These are phyloP conservation scores for Elymnias hypermnestra DNA, from an alignment of 1,140 invertebrate genomes.

Conservation along the genomic window DNA sequence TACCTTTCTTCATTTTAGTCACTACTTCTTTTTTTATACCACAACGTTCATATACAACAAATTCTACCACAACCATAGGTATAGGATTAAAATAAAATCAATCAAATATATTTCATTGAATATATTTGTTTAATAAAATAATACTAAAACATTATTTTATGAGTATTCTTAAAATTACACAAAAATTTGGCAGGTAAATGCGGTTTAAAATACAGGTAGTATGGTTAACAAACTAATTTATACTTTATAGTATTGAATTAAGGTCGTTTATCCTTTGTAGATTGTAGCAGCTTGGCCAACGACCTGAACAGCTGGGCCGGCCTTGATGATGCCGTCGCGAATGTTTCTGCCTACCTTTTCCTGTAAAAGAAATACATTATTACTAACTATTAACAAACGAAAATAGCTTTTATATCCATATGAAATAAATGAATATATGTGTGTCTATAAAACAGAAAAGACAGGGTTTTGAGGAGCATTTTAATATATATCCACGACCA, in stretches of 20 bases:
- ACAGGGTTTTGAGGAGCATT: no score
- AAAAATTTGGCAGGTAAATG: not conserved
- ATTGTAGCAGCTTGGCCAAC: conserved; percentile 26
- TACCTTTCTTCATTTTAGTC: no score
- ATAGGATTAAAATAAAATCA: no score
- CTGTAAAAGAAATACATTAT: conserved; percentile 32
- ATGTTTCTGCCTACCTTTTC: conserved; percentile 45
- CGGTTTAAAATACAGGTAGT: not conserved
- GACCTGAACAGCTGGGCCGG: conserved; percentile 37
- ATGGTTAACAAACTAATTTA: no score
- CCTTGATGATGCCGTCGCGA: conserved; percentile 48
- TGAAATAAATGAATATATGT: no score
- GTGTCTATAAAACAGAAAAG: no score
- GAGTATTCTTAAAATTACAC: conserved; percentile 1
- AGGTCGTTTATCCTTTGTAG: conserved; percentile 4
- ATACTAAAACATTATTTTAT: not conserved
- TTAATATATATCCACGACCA: no score
- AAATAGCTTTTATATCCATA: not conserved
- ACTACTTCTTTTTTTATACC: no score
- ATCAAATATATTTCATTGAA: not conserved
- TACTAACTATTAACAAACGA: not conserved
- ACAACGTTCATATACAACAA: no score
- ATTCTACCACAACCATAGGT: no score
- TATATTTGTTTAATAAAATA: conserved; percentile 1
- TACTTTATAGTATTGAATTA: no score